Evolutionary conservation across 2,113 vertebrate species (phyloP), one percentile per base, ranked within the genome.

Genomic region (Prinia subflava): DNA sequence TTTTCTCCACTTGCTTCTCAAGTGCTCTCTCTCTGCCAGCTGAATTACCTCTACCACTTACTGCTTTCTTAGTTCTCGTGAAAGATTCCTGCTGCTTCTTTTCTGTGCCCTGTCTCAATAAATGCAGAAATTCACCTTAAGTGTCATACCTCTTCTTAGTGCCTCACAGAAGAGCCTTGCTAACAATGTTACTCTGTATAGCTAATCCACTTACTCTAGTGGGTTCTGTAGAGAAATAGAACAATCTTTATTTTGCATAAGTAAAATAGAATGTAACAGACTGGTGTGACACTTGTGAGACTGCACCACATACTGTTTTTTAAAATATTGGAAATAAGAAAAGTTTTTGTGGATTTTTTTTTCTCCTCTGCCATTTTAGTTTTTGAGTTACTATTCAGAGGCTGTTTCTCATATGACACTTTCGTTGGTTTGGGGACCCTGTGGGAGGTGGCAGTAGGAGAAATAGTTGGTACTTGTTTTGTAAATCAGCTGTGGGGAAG

Each of bases 101-200:
- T 87, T 82, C 80, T 95, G 53, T 70, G 70, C 67, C 65, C 24
- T 84, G 57, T 91, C 69, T 87, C 78, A 63, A 5, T 86, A 94
- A 73, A 87, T 80, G 78, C 35, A 85, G 28, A 87, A 90, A 65
- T 83, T 67, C 42, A 47, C 35, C 70, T 86, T 62, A 28, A 1
- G 55, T 56, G 31, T 87, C 35, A 10, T 52, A 57, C 39, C 37
- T 89, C 37, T 55, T 87, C n/a, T 35, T 63, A 65, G 70, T 39
- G 41, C 67, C 56, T 91, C 46, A 49, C 46, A 71, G 57, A 62
- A 77, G 55, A 80, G 5, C 55, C 52, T 85, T 88, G 30, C 46
- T 90, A 69, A 57, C 92, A 77, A 42, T 73, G 71, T 76, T 90
- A 60, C 31, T 52, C 37, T 84, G 1, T 79, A 28, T 86, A 64